phyloP scores from a whole-genome alignment of 1,140 invertebrate genomes.

The Drepana arcuata region DNA sequence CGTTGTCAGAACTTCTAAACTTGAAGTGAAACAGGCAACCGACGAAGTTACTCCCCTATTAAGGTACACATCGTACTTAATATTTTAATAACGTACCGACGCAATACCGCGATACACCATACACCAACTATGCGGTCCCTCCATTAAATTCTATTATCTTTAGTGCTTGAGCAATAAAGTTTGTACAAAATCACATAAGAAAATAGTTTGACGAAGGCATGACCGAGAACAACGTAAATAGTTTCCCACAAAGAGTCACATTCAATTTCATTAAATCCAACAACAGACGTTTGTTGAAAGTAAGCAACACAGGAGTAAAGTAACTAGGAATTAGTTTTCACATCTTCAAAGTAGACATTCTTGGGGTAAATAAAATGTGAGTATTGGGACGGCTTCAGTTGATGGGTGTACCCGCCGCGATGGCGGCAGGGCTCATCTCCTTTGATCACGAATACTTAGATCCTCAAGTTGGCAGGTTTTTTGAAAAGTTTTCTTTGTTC shows the following conservation, averaged over 20 bases:
- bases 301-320: constrained; percentile 25
- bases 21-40: constrained; percentile 43
- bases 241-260: constrained; percentile 18
- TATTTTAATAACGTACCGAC: constrained; percentile 26
- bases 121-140: too few relatives aligned
- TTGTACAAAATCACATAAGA: too few relatives aligned
- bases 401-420: constrained; percentile 5
- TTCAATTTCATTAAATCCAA: constrained; percentile 38
- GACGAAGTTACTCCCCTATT: constrained; percentile 45
- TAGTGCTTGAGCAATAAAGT: too few relatives aligned
- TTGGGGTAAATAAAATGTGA: constrained; percentile 48
- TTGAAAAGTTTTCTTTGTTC: constrained; percentile 21
- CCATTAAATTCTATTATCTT: too few relatives aligned
- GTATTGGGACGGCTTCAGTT: constrained; percentile 13
- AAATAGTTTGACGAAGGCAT: constrained; percentile 10
- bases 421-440: constrained; percentile 19
- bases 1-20: constrained; percentile 54
- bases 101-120: too few relatives aligned
- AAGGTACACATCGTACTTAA: constrained; percentile 44
- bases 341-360: constrained; percentile 54
- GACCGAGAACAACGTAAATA: too few relatives aligned
- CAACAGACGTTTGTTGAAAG: constrained; percentile 22
- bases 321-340: constrained; percentile 49
- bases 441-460: constrained; percentile 46
- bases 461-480: constrained; percentile 29